Evolutionary conservation across 2,113 vertebrate species (phyloP).

Genomic region (Sceloporus tristichus): DNA sequence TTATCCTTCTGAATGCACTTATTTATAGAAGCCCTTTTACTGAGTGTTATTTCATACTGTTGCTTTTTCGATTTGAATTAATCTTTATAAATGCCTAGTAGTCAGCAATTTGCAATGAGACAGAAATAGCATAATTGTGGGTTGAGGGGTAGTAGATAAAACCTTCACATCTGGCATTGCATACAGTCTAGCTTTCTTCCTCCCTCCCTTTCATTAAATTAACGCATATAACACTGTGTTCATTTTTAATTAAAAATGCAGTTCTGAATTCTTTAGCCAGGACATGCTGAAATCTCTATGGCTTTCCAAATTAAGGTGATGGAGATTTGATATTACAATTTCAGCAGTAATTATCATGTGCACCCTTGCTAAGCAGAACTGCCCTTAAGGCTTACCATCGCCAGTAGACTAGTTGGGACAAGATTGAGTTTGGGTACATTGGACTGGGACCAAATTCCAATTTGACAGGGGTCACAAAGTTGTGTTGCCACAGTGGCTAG

Average conservation of each 20-base stretch:
- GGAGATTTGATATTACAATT: neutral
- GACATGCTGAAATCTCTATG: neutral
- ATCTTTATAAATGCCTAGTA: constrained; percentile 12
- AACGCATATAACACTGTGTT: neutral
- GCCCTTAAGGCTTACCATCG: neutral
- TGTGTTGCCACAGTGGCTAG: too few species aligned
- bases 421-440: neutral
- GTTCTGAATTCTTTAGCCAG: neutral
- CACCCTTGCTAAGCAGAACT: neutral
- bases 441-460: too few species aligned
- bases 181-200: neutral
- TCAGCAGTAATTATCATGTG: neutral
- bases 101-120: constrained; percentile 17
- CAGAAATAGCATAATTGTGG: constrained; percentile 17
- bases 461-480: too few species aligned
- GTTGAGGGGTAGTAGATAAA: constrained; percentile 5
- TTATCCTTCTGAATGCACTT: constrained; percentile 42
- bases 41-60: constrained; percentile 22
- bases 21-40: constrained; percentile 37
- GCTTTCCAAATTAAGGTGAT: neutral
- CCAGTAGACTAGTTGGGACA: neutral
- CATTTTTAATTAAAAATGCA: constrained; percentile 2
- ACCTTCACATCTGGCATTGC: neutral
- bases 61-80: constrained; percentile 23
- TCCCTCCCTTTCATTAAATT: neutral